A percentile compares a stretch with the other conserved stretches of the same genome.
Evolutionary conservation across 2,888 invertebrate species (phyloP).

Genomic region (Steromphala cineraria): DNA sequence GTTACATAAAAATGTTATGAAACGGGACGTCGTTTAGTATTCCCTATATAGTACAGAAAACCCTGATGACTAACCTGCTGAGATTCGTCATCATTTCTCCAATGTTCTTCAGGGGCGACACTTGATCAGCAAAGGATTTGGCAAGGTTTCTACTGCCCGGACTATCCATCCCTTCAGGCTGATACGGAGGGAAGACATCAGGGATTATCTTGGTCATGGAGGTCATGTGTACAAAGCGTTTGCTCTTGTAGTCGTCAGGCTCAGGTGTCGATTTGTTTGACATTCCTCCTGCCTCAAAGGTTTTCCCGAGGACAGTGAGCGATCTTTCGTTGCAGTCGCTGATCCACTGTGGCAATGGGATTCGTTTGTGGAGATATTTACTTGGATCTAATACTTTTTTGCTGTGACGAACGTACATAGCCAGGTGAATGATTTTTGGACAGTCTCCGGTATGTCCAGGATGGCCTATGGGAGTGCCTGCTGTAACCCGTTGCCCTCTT

Average conservation of each 20-base stretch:
- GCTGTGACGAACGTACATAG: constrained; percentile 7
- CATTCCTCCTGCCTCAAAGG: background rate
- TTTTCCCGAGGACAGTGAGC: background rate
- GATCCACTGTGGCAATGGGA: background rate
- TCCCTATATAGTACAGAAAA: too few relatives aligned
- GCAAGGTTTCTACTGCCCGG: background rate
- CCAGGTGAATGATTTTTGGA: constrained; percentile 32
- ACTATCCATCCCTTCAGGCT: background rate
- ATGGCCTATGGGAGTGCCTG: constrained; percentile 25
- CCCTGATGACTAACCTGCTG: too few relatives aligned
- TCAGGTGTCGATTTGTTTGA: background rate
- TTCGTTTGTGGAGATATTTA: background rate
- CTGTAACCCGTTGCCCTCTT: constrained; percentile 6
- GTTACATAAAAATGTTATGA: too few relatives aligned
- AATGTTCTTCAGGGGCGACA: background rate
- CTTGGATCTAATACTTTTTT: background rate
- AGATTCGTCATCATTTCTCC: background rate
- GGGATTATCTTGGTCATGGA: background rate
- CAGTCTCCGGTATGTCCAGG: constrained; percentile 10
- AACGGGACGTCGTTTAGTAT: too few relatives aligned
- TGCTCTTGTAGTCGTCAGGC: background rate
- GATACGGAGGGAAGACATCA: background rate
- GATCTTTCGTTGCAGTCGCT: background rate
- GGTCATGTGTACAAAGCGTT: background rate
- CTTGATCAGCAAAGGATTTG: background rate